Evolutionary conservation across 1,140 invertebrate species (phyloP), one percentile per base, ranked within the genome.

Genomic region (Brachystomella parvula): DNA sequence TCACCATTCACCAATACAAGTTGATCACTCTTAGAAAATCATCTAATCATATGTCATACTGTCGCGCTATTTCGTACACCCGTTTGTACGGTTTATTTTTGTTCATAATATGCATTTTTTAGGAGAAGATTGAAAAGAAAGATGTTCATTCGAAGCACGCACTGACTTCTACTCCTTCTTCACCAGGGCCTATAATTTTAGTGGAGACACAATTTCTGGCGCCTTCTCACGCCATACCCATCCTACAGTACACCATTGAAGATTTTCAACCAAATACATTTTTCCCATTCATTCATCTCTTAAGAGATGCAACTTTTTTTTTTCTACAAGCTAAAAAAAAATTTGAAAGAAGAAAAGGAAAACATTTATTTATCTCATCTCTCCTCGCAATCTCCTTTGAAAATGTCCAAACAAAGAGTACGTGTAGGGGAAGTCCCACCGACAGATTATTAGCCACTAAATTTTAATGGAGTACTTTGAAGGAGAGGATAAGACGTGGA

Each of bases 151-250:
- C 65, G 68, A 67, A 62, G 65, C 68, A 67, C 65, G 68, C 65
- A 70, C 15, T 32, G 65, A 66, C 62, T 67, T 57, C 62, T 64
- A 24, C 3, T 24, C 21, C 24, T 24, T 26, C 24, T 53, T 47
- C 3, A 28, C 57, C 39, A 59, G 68, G 64, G 66, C 65, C 68
- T 73, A 73, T 73, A 73, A 73, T 73, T 72, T 67, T 65, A 66
- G 56, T 65, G 69, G 68, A 73, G 71, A 73, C 71, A 73, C 68
- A 70, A 70, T 70, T 70, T 70, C 68, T 73, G 68, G 68, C 71
- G 68, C 71, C 68, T 73, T 73, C 71, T 73, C 71, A 73, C 71
- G 71, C 71, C 71, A 70, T 49, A 58, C 47, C 70, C 60, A 39
- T n/a, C 61, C n/a, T n/a, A n/a, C n/a, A n/a, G n/a, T n/a, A n/a